phyloP scores from a whole-genome alignment of 2,888 invertebrate species.

The Lithophane ornitopus region DNA sequence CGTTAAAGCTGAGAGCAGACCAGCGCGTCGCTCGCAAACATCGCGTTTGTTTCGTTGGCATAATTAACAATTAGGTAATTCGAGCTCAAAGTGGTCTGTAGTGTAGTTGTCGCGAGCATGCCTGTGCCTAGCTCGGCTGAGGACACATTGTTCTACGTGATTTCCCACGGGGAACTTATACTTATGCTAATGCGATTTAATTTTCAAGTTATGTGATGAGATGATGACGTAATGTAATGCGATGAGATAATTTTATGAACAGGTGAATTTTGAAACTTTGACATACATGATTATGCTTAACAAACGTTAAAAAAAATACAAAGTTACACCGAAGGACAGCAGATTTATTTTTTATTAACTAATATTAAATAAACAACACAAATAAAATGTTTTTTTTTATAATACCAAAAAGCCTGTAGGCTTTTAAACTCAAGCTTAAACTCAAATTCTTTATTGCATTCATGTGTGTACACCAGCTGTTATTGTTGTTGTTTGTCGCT shows the following conservation, averaged over 20 bases:
- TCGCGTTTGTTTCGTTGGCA: constrained; percentile 62
- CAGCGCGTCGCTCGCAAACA: constrained; percentile 51
- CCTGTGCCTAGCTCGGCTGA: constrained; percentile 55
- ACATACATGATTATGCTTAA: not conserved
- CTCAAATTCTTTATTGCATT: no score
- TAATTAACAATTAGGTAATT: constrained; percentile 78
- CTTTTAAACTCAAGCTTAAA: no score
- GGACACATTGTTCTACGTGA: constrained; percentile 44
- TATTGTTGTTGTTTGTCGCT: no score
- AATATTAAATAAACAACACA: not conserved
- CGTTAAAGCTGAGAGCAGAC: constrained; percentile 49
- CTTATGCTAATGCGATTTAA: constrained; percentile 20
- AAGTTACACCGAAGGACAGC: not conserved
- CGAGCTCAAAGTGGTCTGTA: constrained; percentile 68
- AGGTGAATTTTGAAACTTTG: not conserved
- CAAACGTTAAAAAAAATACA: not conserved
- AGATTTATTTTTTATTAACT: not conserved
- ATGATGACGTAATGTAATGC: not conserved
- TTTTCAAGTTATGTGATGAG: constrained; percentile 21
- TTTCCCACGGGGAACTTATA: constrained; percentile 43
- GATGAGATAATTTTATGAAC: not conserved
- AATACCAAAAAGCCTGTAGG: not conserved
- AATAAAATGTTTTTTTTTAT: not conserved
- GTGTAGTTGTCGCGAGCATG: constrained; percentile 69
- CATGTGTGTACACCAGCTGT: no score